Percentiles rank a stretch among this genome's conserved stretches.
Conservation (phyloP, 2,888 invertebrate species). For the Drosophila dives region DNA sequence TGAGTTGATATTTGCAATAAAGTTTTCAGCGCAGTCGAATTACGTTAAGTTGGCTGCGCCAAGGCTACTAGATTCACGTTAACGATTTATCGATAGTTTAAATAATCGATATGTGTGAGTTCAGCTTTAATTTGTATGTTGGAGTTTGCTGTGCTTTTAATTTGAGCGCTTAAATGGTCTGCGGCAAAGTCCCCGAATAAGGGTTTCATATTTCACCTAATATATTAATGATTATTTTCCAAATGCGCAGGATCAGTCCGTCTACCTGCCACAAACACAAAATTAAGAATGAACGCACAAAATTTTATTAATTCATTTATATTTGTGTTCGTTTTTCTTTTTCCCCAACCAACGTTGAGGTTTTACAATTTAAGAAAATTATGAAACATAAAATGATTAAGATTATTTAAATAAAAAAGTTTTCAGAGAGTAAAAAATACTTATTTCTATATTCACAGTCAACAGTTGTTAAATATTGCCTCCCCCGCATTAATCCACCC, state of each 20-base stretch:
- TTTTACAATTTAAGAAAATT: neutral
- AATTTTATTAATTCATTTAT: neutral
- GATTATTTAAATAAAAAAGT: neutral
- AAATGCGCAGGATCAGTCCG: neutral
- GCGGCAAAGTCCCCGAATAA: neutral
- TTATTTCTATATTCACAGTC: slow-evolving; percentile 26
- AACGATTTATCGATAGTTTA: neutral
- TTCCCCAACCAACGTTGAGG: neutral
- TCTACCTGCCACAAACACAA: neutral
- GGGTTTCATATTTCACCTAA: neutral
- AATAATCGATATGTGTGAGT: neutral
- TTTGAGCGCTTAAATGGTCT: no score
- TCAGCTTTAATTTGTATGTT: neutral
- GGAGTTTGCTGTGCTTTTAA: neutral
- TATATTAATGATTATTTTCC: neutral
- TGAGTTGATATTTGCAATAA: neutral
- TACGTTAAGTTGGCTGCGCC: neutral
- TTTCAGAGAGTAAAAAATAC: slow-evolving; percentile 11
- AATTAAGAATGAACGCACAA: neutral
- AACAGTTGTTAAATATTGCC: slow-evolving; percentile 39
- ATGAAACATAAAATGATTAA: neutral
- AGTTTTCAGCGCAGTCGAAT: neutral
- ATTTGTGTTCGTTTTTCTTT: neutral
- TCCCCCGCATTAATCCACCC: neutral
- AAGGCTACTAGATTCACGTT: neutral